A percentile compares a stretch with the other conserved stretches of the same genome.
Conservation (phyloP, 2,797 vertebrate genomes). For the Choloepus didactylus region DNA sequence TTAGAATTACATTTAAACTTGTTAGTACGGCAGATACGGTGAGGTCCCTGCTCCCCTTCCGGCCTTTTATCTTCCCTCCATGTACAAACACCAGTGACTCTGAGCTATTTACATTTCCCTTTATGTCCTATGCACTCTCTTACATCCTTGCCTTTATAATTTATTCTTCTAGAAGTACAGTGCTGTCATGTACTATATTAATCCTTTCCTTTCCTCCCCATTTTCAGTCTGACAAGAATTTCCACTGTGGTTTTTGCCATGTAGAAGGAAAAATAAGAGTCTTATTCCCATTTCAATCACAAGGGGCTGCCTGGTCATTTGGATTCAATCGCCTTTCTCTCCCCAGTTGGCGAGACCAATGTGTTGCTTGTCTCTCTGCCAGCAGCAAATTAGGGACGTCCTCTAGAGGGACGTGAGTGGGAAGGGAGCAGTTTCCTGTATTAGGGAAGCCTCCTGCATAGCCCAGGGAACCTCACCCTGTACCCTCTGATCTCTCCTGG, state of each 20-base stretch:
- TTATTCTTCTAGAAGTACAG: background rate
- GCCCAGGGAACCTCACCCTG: background rate
- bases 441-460: background rate
- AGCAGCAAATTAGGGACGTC: background rate
- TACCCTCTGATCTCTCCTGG: background rate
- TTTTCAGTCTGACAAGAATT: background rate
- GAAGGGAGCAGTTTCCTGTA: slow-evolving; percentile 67
- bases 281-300: background rate
- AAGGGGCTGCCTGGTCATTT: background rate
- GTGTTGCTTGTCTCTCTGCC: slow-evolving; percentile 34
- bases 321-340: background rate
- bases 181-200: rapidly evolving
- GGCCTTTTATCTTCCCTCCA: background rate
- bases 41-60: background rate
- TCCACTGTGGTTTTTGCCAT: rapidly evolving
- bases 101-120: too few relatives aligned
- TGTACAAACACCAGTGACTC: background rate
- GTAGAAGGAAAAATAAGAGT: rapidly evolving
- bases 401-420: background rate
- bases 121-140: too few relatives aligned
- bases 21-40: background rate
- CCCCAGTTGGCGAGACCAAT: background rate
- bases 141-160: background rate
- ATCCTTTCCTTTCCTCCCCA: background rate
- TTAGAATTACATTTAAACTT: background rate